A percentile compares a stretch with the other conserved stretches of the same genome.
Evolutionary conservation across 1,140 invertebrate genomes (phyloP).

Genomic region (Eriocheir sinensis): DNA sequence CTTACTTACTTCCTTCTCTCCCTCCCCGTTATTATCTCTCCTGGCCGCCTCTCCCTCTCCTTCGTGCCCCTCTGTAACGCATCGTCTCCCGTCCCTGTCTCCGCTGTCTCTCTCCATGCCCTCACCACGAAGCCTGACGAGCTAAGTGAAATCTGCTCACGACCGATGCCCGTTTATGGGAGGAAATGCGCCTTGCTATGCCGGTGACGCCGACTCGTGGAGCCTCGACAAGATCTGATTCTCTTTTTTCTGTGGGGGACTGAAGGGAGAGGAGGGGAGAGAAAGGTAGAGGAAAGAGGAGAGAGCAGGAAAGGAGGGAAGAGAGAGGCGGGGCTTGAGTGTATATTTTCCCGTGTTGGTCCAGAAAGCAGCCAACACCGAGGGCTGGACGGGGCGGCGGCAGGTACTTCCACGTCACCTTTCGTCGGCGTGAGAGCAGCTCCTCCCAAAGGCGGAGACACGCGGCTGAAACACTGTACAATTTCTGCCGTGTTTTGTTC

Average conservation of each 20-base stretch:
- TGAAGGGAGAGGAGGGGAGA: background rate
- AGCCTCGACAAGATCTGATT: background rate
- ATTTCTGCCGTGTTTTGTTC: too few species aligned
- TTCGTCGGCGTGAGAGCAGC: background rate
- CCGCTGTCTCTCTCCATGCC: conserved; percentile 27
- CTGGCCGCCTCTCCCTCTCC: background rate
- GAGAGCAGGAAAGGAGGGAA: background rate
- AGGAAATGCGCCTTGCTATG: conserved; percentile 26
- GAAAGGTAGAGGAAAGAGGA: background rate
- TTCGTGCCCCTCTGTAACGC: background rate
- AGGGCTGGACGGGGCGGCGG: background rate
- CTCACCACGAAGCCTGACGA: conserved; percentile 54
- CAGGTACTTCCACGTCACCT: background rate
- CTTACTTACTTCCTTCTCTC: background rate
- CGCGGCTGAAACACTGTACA: too few species aligned
- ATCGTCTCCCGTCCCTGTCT: conserved; percentile 8
- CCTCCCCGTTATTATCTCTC: background rate
- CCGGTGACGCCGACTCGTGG: conserved; percentile 4
- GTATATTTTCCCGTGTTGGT: background rate
- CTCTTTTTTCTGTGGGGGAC: background rate
- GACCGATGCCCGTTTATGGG: conserved; percentile 55
- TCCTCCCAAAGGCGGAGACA: too few species aligned
- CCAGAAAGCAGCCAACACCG: background rate
- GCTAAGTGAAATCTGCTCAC: conserved; percentile 65
- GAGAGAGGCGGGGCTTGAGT: background rate